phyloP scores from a whole-genome alignment of 2,113 vertebrate species.

The Butorides virescens region DNA sequence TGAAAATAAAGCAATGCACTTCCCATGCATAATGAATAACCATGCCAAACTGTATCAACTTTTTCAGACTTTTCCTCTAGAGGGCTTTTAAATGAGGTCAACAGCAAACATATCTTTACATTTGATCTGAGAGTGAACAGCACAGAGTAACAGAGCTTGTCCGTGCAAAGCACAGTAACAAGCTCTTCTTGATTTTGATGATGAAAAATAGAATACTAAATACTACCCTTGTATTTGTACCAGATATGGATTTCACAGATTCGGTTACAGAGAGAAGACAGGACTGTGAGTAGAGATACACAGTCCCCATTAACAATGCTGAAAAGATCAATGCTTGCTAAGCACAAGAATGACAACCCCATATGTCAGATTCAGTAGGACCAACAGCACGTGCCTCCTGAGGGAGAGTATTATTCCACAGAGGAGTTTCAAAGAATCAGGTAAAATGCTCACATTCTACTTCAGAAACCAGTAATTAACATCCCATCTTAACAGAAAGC shows the following conservation, averaged over 20 bases:
- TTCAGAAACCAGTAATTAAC: neutral
- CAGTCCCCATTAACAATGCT: constrained; percentile 51
- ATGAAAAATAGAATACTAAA: constrained; percentile 48
- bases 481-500: neutral
- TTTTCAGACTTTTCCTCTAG: constrained; percentile 47
- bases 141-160: constrained; percentile 37
- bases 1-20: constrained; percentile 62
- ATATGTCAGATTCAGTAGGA: constrained; percentile 53
- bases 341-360: constrained; percentile 61
- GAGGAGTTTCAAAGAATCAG: constrained; percentile 13
- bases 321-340: constrained; percentile 63
- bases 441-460: constrained; percentile 10
- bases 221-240: neutral
- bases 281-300: constrained; percentile 38
- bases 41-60: constrained; percentile 52
- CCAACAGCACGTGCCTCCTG: neutral
- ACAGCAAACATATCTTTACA: constrained; percentile 61
- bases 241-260: constrained; percentile 1
- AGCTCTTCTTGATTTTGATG: constrained; percentile 18
- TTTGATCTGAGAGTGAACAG: constrained; percentile 26
- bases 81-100: constrained; percentile 68
- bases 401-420: neutral
- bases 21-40: constrained; percentile 71
- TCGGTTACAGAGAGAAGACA: neutral
- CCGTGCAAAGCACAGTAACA: constrained; percentile 19